Evolutionary conservation across 2,797 vertebrate genomes (phyloP), one percentile per base, ranked within the genome.

Genomic region (Acipenser ruthenus): DNA sequence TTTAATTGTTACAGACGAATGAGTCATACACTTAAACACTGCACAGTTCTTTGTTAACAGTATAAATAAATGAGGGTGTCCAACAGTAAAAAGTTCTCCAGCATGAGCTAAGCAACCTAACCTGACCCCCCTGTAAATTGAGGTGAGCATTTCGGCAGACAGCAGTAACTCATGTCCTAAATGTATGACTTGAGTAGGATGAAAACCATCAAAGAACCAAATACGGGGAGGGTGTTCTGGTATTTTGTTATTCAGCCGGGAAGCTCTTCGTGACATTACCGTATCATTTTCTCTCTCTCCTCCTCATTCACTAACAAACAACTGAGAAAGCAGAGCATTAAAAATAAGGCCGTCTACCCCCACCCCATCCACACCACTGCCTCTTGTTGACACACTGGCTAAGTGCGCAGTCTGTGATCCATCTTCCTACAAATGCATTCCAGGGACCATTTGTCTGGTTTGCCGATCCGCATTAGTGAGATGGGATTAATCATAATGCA

Each of bases 391-490:
- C 72, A 71, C 72, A 68, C n/a, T 13, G 67, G 74, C 74, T 62
- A 64, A 77, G 64, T n/a, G 18, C 75, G 67, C 77, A 50, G 3
- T 74, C 65, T 66, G 75, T 70, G 71, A 80, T 78, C 74, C 73
- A 58, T 63, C 58, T 68, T 72, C 64, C 4, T 53, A 68, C 67
- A 73, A 71, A 70, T 70, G 65, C 67, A 64, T 73, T 79, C 75
- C 67, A 23, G 66, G 68, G 78, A 68, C 13, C 37, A 62, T 74
- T 77, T 77, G 77, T 79, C 81, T 79, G 76, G 70, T 75, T 72
- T 80, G 80, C 75, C 73, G 72, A 77, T 75, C 69, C 67, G 63
- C 70, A 66, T 77, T 80, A 71, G 76, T 53, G 67, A 76, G 74
- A 78, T 71, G 52, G 71, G 74, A 77, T 78, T 79, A 77, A 72